These are phyloP conservation scores for Syrmaticus mikado DNA, from an alignment of 2,113 vertebrate species.

Conservation along the genomic window DNA sequence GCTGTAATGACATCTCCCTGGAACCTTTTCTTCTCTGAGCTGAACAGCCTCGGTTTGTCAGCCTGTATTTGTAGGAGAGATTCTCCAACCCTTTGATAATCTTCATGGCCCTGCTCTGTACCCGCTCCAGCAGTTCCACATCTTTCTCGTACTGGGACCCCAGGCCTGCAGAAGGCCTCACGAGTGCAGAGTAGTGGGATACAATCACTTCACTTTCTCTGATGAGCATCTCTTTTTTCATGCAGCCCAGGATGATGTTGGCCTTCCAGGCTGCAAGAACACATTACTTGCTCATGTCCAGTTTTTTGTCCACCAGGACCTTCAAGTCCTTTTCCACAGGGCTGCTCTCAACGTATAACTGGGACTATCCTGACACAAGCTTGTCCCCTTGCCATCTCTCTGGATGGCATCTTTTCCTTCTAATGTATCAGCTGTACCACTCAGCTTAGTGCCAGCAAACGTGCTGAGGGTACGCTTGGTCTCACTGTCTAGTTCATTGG, in stretches of 20 bases:
- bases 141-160: neutral
- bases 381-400: neutral
- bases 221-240: neutral
- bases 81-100: neutral
- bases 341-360: neutral
- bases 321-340: neutral
- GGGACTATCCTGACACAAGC: neutral
- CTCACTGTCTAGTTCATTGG: neutral
- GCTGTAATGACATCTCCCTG: neutral
- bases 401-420: neutral
- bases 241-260: neutral
- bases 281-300: neutral
- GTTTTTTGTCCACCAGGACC: neutral
- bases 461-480: neutral
- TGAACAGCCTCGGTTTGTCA: neutral
- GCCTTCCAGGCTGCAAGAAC: neutral
- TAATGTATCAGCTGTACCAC: neutral
- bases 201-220: neutral
- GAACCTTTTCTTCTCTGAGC: neutral
- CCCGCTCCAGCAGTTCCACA: neutral
- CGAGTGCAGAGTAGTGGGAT: neutral
- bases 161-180: neutral
- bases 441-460: neutral
- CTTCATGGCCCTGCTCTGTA: neutral
- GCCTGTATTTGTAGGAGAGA: neutral